Percentiles rank a stretch among this genome's conserved stretches.
Evolutionary conservation across 2,888 invertebrate genomes (phyloP).

Genomic region (Cataglyphis cursor): DNA sequence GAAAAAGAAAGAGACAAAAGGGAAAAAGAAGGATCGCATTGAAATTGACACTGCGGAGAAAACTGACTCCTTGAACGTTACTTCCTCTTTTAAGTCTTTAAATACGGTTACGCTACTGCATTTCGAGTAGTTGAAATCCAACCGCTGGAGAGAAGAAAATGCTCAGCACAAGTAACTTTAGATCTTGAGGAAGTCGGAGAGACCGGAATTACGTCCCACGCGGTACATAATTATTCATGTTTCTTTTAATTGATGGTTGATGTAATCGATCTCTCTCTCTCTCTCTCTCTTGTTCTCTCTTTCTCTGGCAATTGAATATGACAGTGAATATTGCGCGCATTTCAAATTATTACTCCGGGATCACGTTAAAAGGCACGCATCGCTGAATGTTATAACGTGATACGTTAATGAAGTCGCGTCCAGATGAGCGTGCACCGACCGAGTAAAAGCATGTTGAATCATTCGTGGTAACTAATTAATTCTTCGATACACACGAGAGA

Average conservation of each 20-base stretch:
- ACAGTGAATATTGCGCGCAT: not conserved
- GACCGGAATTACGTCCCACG: constrained; percentile 12
- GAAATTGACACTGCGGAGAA: constrained; percentile 75
- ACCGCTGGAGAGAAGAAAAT: constrained; percentile 45
- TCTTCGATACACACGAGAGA: constrained; percentile 6
- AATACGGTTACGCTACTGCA: constrained; percentile 67
- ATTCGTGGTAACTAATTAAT: constrained; percentile 35
- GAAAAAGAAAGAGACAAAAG: constrained; percentile 41
- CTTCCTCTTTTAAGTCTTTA: constrained; percentile 68
- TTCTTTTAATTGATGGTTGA: constrained; percentile 18
- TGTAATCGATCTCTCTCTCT: constrained; percentile 1
- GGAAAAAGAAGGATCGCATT: constrained; percentile 51
- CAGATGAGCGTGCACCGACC: not conserved
- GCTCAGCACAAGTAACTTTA: constrained; percentile 17
- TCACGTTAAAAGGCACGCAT: constrained; percentile 5
- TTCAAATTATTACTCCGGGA: not conserved
- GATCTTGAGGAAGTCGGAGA: constrained; percentile 25
- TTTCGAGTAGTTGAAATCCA: constrained; percentile 71
- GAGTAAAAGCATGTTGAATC: constrained; percentile 15
- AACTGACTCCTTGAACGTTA: constrained; percentile 68
- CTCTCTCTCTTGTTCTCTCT: no score
- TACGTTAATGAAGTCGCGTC: constrained; percentile 26
- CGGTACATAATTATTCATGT: constrained; percentile 15
- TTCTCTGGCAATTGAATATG: not conserved
- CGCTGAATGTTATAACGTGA: not conserved